phyloP scores from a whole-genome alignment of 2,888 invertebrate species.

The Drosophila recens region DNA sequence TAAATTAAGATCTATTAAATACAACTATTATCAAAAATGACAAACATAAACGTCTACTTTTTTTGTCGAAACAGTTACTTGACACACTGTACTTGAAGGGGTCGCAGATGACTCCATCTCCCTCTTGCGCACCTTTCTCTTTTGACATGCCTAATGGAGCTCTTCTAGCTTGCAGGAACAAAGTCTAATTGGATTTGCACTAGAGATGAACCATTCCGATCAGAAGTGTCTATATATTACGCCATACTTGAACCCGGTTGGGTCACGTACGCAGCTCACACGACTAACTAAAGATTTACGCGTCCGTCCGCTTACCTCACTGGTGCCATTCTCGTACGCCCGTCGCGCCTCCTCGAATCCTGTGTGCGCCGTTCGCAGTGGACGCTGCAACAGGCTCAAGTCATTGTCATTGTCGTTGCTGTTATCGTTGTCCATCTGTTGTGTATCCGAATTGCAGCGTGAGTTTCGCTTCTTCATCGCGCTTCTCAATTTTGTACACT shows the following conservation, averaged over 20 bases:
- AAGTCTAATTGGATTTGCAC: background rate
- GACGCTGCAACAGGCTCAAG: slow-evolving; percentile 88
- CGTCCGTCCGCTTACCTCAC: slow-evolving; percentile 87
- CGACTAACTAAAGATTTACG: background rate
- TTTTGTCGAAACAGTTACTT: too few relatives aligned
- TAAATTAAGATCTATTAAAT: too few relatives aligned
- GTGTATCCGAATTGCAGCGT: slow-evolving; percentile 70
- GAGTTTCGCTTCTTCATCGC: slow-evolving; percentile 70
- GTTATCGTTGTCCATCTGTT: slow-evolving; percentile 84
- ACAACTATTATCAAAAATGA: too few relatives aligned
- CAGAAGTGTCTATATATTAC: slow-evolving; percentile 30
- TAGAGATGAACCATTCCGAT: background rate
- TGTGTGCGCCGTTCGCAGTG: slow-evolving; percentile 89
- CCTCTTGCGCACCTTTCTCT: too few relatives aligned
- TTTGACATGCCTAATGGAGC: too few relatives aligned
- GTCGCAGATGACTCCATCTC: too few relatives aligned
- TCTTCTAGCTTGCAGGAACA: too few relatives aligned
- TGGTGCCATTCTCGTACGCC: slow-evolving; percentile 91
- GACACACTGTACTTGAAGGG: too few relatives aligned
- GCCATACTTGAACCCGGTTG: slow-evolving; percentile 59
- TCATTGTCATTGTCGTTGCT: slow-evolving; percentile 85
- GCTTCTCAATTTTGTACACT: slow-evolving; percentile 1
- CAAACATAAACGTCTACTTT: too few relatives aligned
- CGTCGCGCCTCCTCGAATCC: slow-evolving; percentile 90
- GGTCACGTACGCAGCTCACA: slow-evolving; percentile 68